phyloP scores from a whole-genome alignment of 2,797 vertebrate species.

The Vespertilio murinus region DNA sequence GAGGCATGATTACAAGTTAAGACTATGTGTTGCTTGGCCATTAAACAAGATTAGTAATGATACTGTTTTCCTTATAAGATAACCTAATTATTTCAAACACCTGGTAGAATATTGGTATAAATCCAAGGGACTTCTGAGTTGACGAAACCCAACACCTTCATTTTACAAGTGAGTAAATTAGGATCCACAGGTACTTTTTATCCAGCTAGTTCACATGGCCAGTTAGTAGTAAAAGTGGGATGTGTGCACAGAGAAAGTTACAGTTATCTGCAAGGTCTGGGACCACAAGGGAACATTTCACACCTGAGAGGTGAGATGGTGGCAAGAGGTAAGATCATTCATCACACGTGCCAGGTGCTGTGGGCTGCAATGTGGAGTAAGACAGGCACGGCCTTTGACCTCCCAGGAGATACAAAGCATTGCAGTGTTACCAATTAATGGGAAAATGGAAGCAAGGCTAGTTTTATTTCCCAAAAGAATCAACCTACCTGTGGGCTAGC shows the following conservation, averaged over 20 bases:
- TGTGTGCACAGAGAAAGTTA: neutral
- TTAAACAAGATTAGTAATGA: neutral
- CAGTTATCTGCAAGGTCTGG: neutral
- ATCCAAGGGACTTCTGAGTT: neutral
- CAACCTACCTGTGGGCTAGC: neutral
- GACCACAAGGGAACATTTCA: neutral
- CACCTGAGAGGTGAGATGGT: neutral
- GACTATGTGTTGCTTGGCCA: neutral
- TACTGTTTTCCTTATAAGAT: neutral
- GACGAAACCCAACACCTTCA: neutral
- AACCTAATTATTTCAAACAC: neutral
- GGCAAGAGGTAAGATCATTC: neutral
- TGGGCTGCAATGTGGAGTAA: neutral
- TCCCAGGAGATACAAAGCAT: neutral
- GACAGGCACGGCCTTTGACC: neutral
- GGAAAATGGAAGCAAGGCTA: neutral
- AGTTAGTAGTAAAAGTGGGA: neutral
- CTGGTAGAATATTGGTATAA: neutral
- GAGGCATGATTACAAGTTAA: neutral
- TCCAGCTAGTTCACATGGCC: neutral
- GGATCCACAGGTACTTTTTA: neutral
- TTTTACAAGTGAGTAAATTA: neutral
- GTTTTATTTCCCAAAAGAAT: slow-evolving; percentile 2
- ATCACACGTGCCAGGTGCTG: neutral
- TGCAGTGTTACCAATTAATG: neutral